These are phyloP conservation scores for Aporrectodea caliginosa DNA, from an alignment of 1,140 invertebrate genomes.

Conservation along the genomic window DNA sequence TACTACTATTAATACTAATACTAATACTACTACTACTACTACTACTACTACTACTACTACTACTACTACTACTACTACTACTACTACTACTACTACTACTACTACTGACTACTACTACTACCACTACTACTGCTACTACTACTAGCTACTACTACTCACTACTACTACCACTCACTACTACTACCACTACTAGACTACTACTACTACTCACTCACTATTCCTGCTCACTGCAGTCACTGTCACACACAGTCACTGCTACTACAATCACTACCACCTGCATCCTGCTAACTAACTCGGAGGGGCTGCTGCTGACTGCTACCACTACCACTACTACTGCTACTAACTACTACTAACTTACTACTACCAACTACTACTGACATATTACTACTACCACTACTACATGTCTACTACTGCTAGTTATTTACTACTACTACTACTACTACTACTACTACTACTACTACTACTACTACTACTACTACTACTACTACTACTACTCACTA, in stretches of 20 bases:
- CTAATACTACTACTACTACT: no score
- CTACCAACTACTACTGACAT: not conserved
- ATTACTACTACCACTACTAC: no score
- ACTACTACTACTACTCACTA: no score
- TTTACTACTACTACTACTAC: no score
- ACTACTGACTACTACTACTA: no score
- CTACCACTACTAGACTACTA: no score
- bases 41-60: not conserved
- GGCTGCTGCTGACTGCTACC: no score
- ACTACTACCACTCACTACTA: not conserved
- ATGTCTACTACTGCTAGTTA: no score
- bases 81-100: not conserved
- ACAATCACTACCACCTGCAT: not conserved
- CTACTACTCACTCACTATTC: not conserved
- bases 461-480: no score
- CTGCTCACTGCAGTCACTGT: not conserved
- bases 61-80: not conserved
- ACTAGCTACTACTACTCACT: not conserved
- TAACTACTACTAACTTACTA: not conserved
- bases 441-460: no score
- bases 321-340: no score
- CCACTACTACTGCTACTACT: not conserved
- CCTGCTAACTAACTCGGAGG: not conserved
- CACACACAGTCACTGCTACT: not conserved
- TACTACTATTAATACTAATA: no score